Conservation (phyloP, 2,888 invertebrate species). For the Alloplasta piceator region DNA sequence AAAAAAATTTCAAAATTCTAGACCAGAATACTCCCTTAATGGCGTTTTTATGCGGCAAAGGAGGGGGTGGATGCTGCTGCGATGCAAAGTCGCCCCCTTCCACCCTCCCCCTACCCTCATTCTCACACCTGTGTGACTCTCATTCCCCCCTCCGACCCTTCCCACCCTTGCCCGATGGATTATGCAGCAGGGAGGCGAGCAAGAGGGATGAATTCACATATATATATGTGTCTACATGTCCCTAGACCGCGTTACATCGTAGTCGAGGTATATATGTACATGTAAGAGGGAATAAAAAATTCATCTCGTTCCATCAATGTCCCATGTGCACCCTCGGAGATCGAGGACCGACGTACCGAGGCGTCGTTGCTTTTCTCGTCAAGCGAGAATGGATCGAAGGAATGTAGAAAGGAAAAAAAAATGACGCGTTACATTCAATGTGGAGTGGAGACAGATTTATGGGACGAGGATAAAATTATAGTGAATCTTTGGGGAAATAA, state of each 20-base stretch:
- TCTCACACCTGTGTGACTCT: no score
- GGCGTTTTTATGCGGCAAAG: not conserved
- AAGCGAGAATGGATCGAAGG: constrained; percentile 67
- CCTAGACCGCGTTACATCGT: no score
- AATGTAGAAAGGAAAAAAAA: constrained; percentile 8
- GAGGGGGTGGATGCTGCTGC: constrained; percentile 8
- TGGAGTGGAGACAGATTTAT: no score
- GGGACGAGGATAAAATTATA: no score
- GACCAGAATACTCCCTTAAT: no score
- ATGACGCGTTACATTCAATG: no score
- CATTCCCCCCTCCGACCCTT: no score
- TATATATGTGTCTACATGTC: not conserved
- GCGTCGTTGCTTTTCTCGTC: constrained; percentile 68
- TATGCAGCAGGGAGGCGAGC: constrained; percentile 43
- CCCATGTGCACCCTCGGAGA: constrained; percentile 16
- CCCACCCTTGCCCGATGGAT: constrained; percentile 39
- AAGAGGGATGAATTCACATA: constrained; percentile 5
- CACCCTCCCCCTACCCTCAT: no score
- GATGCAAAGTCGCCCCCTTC: not conserved
- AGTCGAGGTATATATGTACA: not conserved
- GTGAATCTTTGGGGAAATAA: no score
- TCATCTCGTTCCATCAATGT: constrained; percentile 61
- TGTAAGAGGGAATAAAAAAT: constrained; percentile 50
- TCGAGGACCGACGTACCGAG: constrained; percentile 34
- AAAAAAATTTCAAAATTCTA: no score